Evolutionary conservation across 1,140 invertebrate species (phyloP), one percentile per base, ranked within the genome.

Genomic region (Chironomus striatipennis): DNA sequence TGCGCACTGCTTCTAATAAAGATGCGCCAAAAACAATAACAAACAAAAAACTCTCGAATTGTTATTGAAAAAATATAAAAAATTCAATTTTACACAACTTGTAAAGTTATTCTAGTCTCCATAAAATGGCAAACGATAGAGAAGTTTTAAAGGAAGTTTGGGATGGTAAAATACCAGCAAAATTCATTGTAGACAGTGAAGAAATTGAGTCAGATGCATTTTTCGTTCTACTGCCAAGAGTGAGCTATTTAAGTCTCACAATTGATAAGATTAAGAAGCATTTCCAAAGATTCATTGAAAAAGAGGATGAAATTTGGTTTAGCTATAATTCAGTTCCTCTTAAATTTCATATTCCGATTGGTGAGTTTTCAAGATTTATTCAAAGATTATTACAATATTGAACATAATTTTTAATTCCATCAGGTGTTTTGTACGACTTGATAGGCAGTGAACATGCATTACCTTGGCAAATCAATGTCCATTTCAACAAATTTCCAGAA

Each of bases 341-440:
- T 17, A 98, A 97, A 84, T 97, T 96, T 91, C 96, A 99, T 82
- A 94, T 96, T 85, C 97, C 98, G 17, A 94, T 99, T 78, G 98
- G 98, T 73, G 75, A 75, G 73, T 43, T 24, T 12, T 64, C 8
- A n/a, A n/a, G n/a, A n/a, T n/a, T n/a, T n/a, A 15, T 57, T 73
- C 6, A 43, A 42, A 43, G 42, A 20, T 7, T n/a, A n/a, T n/a
- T n/a, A n/a, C n/a, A n/a, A n/a, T n/a, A n/a, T n/a, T n/a, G n/a
- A n/a, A n/a, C n/a, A 24, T 20, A 12, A 7, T 10, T 42, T 70
- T 43, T 34, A 34, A 43, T 43, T 65, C 7, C 43, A 75, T 73
- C 72, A 82, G 81, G 81, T 73, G 90, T 98, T 34, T 84, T 98
- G 5, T 95, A 91, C 85, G 98, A 99, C 85, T 84, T 98, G 74